Evolutionary conservation across 2,888 invertebrate species (phyloP).

Genomic region (Nemotelus nigrinus): DNA sequence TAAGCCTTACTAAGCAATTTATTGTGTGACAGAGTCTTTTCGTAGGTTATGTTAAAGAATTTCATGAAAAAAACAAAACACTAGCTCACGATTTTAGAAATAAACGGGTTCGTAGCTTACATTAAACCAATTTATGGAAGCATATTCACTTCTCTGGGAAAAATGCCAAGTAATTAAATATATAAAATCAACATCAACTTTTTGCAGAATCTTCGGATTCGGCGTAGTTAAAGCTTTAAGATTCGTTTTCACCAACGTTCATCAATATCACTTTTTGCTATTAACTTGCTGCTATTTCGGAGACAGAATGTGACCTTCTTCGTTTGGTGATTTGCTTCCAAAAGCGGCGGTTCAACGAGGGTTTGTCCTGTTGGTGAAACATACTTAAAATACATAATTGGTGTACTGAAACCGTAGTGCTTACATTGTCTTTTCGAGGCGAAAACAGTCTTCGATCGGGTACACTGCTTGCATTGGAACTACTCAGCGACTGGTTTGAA

Average conservation of each 20-base stretch:
- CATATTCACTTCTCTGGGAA: too few relatives aligned
- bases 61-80: too few relatives aligned
- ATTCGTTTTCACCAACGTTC: neutral
- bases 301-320: conserved; percentile 69
- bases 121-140: too few relatives aligned
- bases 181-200: too few relatives aligned
- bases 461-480: conserved; percentile 60
- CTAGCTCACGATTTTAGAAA: too few relatives aligned
- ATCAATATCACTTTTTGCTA: conserved; percentile 23
- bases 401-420: conserved; percentile 45
- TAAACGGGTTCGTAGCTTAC: too few relatives aligned
- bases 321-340: conserved; percentile 83
- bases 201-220: too few relatives aligned
- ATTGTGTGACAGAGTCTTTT: too few relatives aligned
- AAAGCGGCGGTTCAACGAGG: conserved; percentile 79
- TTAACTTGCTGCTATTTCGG: conserved; percentile 63
- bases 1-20: too few relatives aligned
- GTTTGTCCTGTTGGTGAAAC: conserved; percentile 73
- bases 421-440: conserved; percentile 64
- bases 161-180: too few relatives aligned
- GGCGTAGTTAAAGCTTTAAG: neutral
- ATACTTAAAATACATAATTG: neutral
- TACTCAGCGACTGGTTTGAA: conserved; percentile 63
- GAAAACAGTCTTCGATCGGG: conserved; percentile 58
- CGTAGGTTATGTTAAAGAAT: too few relatives aligned